These are phyloP conservation scores for Hippoglossus hippoglossus DNA, from an alignment of 2,797 vertebrate species.

Conservation along the genomic window DNA sequence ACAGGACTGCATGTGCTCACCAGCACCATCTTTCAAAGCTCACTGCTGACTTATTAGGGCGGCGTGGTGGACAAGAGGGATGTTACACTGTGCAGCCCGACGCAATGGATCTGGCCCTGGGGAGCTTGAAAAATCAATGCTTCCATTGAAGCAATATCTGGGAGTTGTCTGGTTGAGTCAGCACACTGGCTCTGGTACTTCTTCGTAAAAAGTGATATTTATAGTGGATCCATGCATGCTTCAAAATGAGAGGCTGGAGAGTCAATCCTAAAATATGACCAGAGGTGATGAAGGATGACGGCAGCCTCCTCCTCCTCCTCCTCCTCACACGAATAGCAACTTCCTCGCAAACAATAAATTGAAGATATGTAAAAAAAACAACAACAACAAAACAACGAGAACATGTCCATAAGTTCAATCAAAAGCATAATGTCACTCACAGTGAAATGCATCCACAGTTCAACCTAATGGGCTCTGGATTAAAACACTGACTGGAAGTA, in stretches of 20 bases:
- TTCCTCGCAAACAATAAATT: not conserved
- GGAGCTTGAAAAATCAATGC: constrained; percentile 46
- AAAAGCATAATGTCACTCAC: not conserved
- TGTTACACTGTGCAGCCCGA: constrained; percentile 14
- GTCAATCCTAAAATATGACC: constrained; percentile 25
- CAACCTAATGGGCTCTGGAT: not conserved
- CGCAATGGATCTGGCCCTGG: constrained; percentile 35
- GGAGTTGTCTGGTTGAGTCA: constrained; percentile 36
- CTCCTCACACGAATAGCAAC: not conserved
- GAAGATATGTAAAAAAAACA: not conserved
- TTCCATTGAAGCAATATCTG: constrained; percentile 32
- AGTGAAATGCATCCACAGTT: not conserved
- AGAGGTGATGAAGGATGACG: not conserved
- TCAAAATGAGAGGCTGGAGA: constrained; percentile 16
- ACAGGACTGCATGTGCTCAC: constrained; percentile 10
- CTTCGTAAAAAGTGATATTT: constrained; percentile 36
- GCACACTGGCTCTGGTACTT: constrained; percentile 15
- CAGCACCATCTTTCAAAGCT: constrained; percentile 33
- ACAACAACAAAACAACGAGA: not conserved
- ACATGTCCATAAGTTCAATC: not conserved
- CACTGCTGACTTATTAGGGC: constrained; percentile 41
- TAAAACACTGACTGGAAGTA: not conserved
- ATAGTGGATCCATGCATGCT: constrained; percentile 7
- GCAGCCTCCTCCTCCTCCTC: not conserved
- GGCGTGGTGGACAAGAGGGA: constrained; percentile 25